Conservation (phyloP, 2,888 invertebrate genomes). For the Panopea generosa region DNA sequence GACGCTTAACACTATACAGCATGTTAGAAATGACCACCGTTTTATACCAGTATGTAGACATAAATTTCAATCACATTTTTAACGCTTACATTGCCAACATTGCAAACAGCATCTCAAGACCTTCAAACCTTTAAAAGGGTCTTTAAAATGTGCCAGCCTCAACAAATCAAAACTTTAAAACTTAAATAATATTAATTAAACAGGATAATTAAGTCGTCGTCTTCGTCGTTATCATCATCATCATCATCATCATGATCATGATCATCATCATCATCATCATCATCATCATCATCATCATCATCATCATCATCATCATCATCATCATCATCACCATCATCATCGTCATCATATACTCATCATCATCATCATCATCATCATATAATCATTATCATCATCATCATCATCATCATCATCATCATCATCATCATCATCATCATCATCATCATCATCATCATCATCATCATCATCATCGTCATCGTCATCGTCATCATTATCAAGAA, state of each 20-base stretch:
- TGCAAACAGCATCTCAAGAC: too few species aligned
- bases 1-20: too few species aligned
- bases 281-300: slow-evolving; percentile 1
- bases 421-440: slow-evolving; percentile 3
- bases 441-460: background rate
- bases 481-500: background rate
- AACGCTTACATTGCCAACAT: too few species aligned
- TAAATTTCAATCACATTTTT: too few species aligned
- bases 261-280: slow-evolving; percentile 2
- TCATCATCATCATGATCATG: background rate
- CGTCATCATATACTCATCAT: background rate
- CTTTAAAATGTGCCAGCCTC: too few species aligned
- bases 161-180: too few species aligned
- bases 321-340: slow-evolving; percentile 8
- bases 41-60: too few species aligned
- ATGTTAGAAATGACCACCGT: too few species aligned
- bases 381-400: background rate
- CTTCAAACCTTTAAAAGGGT: too few species aligned
- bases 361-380: too few species aligned
- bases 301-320: slow-evolving; percentile 2
- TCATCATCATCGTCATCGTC: background rate
- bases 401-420: background rate
- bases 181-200: too few species aligned
- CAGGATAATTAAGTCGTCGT: too few species aligned
- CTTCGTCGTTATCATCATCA: background rate